Evolutionary conservation across 2,113 vertebrate genomes (phyloP).

Genomic region (Mustelus asterias): DNA sequence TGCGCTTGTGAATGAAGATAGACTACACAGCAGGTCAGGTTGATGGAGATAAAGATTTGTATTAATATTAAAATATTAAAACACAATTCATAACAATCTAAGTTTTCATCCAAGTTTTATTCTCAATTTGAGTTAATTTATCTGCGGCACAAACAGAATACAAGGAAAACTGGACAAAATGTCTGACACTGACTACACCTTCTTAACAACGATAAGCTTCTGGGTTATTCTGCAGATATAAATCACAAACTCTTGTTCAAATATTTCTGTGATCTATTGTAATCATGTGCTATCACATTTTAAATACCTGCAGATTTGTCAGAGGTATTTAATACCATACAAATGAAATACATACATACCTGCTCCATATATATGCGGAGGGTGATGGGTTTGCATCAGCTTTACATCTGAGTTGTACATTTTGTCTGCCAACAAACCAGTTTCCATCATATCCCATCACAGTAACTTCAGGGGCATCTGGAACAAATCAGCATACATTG

Average conservation of each 20-base stretch:
- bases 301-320: not conserved
- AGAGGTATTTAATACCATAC: not conserved
- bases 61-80: not conserved
- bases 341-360: conserved; percentile 57
- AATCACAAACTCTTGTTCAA: not conserved
- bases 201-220: not conserved
- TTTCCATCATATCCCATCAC: conserved; percentile 71
- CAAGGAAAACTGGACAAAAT: not conserved
- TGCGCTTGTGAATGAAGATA: not conserved
- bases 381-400: conserved; percentile 87
- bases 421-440: conserved; percentile 83
- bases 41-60: not conserved
- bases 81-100: not conserved
- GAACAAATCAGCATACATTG: conserved; percentile 1
- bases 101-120: not conserved
- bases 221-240: not conserved
- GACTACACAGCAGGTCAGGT: not conserved
- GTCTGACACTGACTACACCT: not conserved
- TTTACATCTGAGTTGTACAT: conserved; percentile 79
- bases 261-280: not conserved
- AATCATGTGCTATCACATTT: not conserved
- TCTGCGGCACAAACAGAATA: not conserved
- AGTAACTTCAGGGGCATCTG: conserved; percentile 81
- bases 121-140: not conserved
- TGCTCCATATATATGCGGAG: conserved; percentile 72